Evolutionary conservation across 2,113 vertebrate species (phyloP).

Genomic region (Clarias macrocephalus): DNA sequence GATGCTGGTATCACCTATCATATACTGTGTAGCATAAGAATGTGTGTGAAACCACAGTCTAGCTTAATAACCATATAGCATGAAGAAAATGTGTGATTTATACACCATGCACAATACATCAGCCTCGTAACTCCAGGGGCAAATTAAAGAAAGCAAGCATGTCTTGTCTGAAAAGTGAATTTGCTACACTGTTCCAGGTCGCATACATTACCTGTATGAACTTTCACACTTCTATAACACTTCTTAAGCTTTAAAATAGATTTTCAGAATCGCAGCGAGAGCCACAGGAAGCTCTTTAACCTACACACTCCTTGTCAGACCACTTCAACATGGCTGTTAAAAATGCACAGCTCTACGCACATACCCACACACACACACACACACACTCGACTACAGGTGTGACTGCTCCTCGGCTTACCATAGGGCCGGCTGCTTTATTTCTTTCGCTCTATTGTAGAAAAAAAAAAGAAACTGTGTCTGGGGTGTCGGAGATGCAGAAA

Average conservation of each 20-base stretch:
- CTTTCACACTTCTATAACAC: not conserved
- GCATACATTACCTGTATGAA: not conserved
- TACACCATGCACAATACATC: not conserved
- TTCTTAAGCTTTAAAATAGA: slow-evolving; percentile 8
- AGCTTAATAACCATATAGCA: not conserved
- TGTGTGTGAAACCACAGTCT: not conserved
- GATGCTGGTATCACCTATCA: not conserved
- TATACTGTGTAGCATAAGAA: not conserved
- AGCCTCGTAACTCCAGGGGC: not conserved
- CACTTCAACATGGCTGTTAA: slow-evolving; percentile 15
- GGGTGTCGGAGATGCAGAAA: not conserved
- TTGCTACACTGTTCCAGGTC: not conserved
- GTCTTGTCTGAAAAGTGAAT: not conserved
- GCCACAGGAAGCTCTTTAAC: slow-evolving; percentile 26
- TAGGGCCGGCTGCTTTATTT: slow-evolving; percentile 7
- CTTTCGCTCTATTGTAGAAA: not conserved
- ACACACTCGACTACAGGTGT: slow-evolving; percentile 21
- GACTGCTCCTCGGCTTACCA: not conserved
- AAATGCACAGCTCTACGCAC: no score
- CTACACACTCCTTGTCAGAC: slow-evolving; percentile 24
- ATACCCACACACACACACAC: not conserved
- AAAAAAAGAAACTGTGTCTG: not conserved
- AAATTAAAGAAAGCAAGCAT: not conserved
- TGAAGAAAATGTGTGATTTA: not conserved
- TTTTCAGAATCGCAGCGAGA: not conserved